Base-by-base conservation (phyloP, 2,113 vertebrate species). In the Rhabdomys dilectus region DNA sequence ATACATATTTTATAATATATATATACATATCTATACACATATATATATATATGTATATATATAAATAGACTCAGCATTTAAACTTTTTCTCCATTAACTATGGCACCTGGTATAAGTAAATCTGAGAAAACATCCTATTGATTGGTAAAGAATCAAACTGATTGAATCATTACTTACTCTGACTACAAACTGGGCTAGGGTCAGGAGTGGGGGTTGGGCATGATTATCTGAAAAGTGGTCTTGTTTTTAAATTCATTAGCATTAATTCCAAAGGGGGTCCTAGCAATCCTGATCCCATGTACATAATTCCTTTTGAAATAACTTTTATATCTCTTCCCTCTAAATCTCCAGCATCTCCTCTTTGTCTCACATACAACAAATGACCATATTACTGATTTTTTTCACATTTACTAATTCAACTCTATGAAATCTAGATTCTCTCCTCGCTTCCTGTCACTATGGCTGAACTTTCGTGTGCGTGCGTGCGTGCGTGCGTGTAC, bases 51-150 rank as follows among this genome's bases (percentile, higher is more conserved):
- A n/a, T n/a, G n/a, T n/a, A 68, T 31, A 68, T 5, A 68, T 68
- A 48, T 85, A 89, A 26, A 89, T 24, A 90, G 88, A 73, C 17
- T 86, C 64, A 73, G 81, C 72, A 91, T 70, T 91, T 85, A 81
- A 95, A 58, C 53, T 24, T 45, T 84, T 72, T 87, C 17, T 42
- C 58, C 64, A 92, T 88, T 84, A 73, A 85, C 91, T 80, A 56
- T 96, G 62, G 31, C 19, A 73, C 36, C 9, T 95, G 24, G 31
- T 39, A 29, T 80, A 92, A 89, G 51, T 24, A 88, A n/a, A 88
- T 84, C 82, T 51, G 51, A 51, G 51, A 51, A 51, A 51, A 51
- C 39, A 93, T 89, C 92, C 51, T 86, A 91, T 24, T 94, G n/a
- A 16, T 42, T 29, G 80, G 56, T 62, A 42, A 84, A 84, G 56